Conservation (phyloP, 2,888 invertebrate species). For the Thelaira solivaga region DNA sequence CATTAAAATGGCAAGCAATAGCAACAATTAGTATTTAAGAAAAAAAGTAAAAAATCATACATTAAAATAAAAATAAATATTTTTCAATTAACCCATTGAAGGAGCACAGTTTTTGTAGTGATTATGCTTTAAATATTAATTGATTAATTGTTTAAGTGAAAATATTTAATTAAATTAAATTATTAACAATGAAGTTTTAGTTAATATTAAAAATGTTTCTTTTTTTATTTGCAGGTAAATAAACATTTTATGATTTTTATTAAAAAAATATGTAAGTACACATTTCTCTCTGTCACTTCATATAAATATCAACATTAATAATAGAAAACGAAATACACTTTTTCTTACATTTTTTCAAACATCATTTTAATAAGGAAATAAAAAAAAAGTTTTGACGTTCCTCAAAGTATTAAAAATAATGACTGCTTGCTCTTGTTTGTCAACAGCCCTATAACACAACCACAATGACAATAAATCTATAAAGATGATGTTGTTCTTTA, state of each 20-base stretch:
- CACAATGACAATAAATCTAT: background rate
- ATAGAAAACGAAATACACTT: no score
- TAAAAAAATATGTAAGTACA: background rate
- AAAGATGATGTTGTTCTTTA: slow-evolving; percentile 3
- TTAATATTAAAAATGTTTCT: background rate
- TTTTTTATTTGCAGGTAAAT: background rate
- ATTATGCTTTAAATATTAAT: background rate
- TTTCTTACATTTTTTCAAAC: no score
- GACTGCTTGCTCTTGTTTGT: background rate
- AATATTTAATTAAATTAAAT: background rate
- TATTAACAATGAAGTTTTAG: background rate
- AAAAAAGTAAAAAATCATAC: slow-evolving; percentile 17
- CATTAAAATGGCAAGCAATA: slow-evolving; percentile 36
- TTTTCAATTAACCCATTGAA: slow-evolving; percentile 30
- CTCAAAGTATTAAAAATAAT: background rate
- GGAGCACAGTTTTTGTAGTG: background rate
- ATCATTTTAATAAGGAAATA: background rate
- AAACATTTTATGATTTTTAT: background rate
- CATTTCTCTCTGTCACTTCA: no score
- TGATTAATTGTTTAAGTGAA: background rate
- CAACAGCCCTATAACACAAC: slow-evolving; percentile 10
- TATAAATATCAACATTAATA: no score
- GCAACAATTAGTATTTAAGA: slow-evolving; percentile 13
- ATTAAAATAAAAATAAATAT: background rate
- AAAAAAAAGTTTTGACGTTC: background rate